Evolutionary conservation across 2,797 vertebrate genomes (phyloP), one percentile per base, ranked within the genome.

Genomic region (Chanos chanos): DNA sequence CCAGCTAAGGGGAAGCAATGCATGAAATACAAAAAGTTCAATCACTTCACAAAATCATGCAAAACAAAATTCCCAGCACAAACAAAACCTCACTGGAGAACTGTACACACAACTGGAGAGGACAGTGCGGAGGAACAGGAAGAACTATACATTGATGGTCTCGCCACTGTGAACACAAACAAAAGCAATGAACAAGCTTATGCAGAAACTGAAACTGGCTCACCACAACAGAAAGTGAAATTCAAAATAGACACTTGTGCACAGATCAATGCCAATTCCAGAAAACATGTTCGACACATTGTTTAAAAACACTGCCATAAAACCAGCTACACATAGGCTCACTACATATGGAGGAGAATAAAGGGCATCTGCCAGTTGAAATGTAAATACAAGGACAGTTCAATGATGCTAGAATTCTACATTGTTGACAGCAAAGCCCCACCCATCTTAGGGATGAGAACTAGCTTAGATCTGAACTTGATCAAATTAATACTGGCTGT

Each of bases 361-460:
- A 64, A 39, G 64, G 19, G 34, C 22, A 49, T n/a, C 21, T 56
- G 34, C 18, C 3, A 12, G 13, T 6, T 51, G 3, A 33, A 48
- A 44, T 72, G 50, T 18, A 37, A 60, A n/a, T 33, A 64, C 24
- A 66, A 61, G 25, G 19, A 50, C 22, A 43, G 1, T 0, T 5
- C 51, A 1, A 24, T 64, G 27, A 19, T 24, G 1, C 2, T 70
- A 18, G 28, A 37, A 1, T 22, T 70, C 2, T 30, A 70, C 7
- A 1, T 73, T 1, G 37, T 63, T 0, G 49, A 76, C 27, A 73
- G 65, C 47, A 30, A 5, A 8, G 13, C 61, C 36, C 47, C 57
- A 0, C 64, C 73, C 37, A 52, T 65, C 3, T 24, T 60, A 47
- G 64, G 61, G 1, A 12, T 62, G 34, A 62, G 43, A 7, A 33